Conservation (phyloP, 2,113 vertebrate genomes). For the Melanerpes aurifrons region DNA sequence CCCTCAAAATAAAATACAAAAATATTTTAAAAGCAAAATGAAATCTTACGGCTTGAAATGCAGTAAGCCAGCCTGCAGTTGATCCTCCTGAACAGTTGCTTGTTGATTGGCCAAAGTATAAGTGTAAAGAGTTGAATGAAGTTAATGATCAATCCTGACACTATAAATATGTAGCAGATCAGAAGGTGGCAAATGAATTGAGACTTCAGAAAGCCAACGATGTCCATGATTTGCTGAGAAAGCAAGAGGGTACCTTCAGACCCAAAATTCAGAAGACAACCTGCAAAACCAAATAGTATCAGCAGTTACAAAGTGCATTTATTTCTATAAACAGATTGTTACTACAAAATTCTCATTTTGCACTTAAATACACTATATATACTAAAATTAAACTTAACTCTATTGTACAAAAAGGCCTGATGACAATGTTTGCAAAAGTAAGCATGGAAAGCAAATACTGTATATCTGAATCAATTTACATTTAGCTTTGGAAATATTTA, state of each 20-base stretch:
- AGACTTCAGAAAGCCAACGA: slow-evolving; percentile 87
- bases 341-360: background rate
- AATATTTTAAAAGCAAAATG: background rate
- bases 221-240: slow-evolving; percentile 80
- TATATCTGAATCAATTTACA: background rate
- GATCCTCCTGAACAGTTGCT: slow-evolving; percentile 89
- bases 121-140: slow-evolving; percentile 89
- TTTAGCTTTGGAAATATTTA: background rate
- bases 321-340: background rate
- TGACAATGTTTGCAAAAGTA: background rate
- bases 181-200: slow-evolving; percentile 92
- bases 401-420: background rate
- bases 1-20: background rate
- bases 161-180: slow-evolving; percentile 93
- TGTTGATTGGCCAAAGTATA: slow-evolving; percentile 88
- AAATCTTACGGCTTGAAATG: slow-evolving; percentile 89
- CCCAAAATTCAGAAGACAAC: slow-evolving; percentile 35
- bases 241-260: slow-evolving; percentile 18
- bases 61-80: slow-evolving; percentile 93
- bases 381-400: background rate
- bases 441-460: background rate
- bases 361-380: background rate
- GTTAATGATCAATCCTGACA: slow-evolving; percentile 91
- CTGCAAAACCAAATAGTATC: slow-evolving; percentile 64
- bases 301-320: background rate